These are phyloP conservation scores for Dromas ardeola DNA, from an alignment of 2,113 vertebrate genomes.

Conservation along the genomic window DNA sequence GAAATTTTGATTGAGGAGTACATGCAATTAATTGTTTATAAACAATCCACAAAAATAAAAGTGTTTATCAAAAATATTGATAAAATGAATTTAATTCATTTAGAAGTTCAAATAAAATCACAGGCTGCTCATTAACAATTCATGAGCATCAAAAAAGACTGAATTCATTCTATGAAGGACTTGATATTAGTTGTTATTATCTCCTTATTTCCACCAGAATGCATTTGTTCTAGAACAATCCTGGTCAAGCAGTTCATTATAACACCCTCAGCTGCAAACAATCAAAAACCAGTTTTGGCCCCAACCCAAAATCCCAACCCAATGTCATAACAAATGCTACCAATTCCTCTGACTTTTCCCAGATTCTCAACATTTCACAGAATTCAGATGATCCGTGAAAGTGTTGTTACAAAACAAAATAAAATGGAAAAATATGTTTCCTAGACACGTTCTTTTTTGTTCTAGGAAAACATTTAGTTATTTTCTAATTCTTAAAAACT, in stretches of 20 bases:
- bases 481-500: background rate
- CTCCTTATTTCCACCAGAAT: conserved; percentile 16
- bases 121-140: conserved; percentile 37
- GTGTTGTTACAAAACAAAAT: background rate
- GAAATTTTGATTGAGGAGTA: conserved; percentile 15
- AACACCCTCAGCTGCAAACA: conserved; percentile 48
- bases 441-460: background rate
- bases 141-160: background rate
- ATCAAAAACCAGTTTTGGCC: conserved; percentile 11
- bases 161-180: conserved; percentile 21
- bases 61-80: conserved; percentile 38
- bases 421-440: background rate
- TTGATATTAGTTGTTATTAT: conserved; percentile 44
- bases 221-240: background rate
- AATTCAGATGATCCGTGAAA: background rate
- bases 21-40: conserved; percentile 51
- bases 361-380: background rate
- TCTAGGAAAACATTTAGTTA: background rate
- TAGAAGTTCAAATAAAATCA: conserved; percentile 40
- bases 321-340: background rate
- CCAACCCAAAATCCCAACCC: conserved; percentile 22
- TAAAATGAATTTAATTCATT: conserved; percentile 43
- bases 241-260: conserved; percentile 35
- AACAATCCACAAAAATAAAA: conserved; percentile 17
- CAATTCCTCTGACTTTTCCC: background rate